A percentile compares a stretch with the other conserved stretches of the same genome.
Conservation (phyloP, 2,888 invertebrate species). For the Thysanoteuthis rhombus region DNA sequence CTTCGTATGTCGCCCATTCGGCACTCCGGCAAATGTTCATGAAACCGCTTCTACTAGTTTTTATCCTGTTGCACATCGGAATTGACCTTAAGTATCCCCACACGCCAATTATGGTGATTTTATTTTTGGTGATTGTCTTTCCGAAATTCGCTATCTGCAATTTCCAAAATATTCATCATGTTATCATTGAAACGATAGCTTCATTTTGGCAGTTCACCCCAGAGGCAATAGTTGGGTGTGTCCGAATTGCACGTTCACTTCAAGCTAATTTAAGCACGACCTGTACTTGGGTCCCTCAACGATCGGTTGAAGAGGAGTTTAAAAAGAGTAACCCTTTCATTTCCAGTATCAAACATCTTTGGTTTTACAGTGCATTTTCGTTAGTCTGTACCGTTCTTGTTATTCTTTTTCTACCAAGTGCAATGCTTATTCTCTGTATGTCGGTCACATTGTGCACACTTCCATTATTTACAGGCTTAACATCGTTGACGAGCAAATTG, state of each 20-base stretch:
- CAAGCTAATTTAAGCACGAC: slow-evolving; percentile 54
- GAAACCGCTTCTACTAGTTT: slow-evolving; percentile 56
- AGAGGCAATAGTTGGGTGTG: slow-evolving; percentile 58
- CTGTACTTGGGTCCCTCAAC: slow-evolving; percentile 59
- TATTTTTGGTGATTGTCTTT: slow-evolving; percentile 58
- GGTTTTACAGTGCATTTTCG: slow-evolving; percentile 56
- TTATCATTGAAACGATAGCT: slow-evolving; percentile 55
- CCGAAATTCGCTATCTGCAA: slow-evolving; percentile 59
- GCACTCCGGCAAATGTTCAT: slow-evolving; percentile 59
- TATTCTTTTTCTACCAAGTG: slow-evolving; percentile 44
- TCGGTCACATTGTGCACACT: slow-evolving; percentile 49
- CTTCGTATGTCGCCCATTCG: slow-evolving; percentile 58
- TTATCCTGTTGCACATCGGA: slow-evolving; percentile 53
- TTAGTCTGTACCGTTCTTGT: slow-evolving; percentile 46
- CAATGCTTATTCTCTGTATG: slow-evolving; percentile 50
- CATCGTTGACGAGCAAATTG: slow-evolving; percentile 41
- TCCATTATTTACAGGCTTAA: slow-evolving; percentile 57
- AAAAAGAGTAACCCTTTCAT: slow-evolving; percentile 55
- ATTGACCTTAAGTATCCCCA: slow-evolving; percentile 51
- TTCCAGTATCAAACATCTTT: slow-evolving; percentile 56
- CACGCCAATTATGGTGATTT: slow-evolving; percentile 53
- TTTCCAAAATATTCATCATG: slow-evolving; percentile 51
- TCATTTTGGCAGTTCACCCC: slow-evolving; percentile 61
- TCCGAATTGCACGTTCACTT: slow-evolving; percentile 53
- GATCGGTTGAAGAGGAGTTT: slow-evolving; percentile 59